A percentile compares a stretch with the other conserved stretches of the same genome.
These are phyloP conservation scores for Drosophila neotestacea DNA, from an alignment of 2,888 invertebrate species.

Conservation along the genomic window DNA sequence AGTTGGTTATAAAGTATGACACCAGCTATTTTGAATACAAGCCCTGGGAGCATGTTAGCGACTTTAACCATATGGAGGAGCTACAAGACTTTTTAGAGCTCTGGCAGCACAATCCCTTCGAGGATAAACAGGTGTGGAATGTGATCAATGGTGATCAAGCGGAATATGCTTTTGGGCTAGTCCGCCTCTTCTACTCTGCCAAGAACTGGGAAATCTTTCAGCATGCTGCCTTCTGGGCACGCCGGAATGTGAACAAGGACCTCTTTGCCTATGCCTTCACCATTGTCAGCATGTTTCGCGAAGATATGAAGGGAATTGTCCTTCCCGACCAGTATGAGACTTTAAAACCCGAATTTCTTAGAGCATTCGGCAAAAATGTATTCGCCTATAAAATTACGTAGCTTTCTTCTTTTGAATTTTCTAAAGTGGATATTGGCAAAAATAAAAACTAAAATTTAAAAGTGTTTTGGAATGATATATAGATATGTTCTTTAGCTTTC, in stretches of 20 bases:
- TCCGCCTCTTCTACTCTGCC: constrained; percentile 89
- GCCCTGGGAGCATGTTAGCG: constrained; percentile 87
- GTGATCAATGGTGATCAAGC: constrained; percentile 76
- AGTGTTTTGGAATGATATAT: background rate
- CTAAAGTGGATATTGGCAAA: too few relatives aligned
- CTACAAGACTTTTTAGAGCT: constrained; percentile 87
- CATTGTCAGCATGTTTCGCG: constrained; percentile 87
- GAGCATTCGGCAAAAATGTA: too few relatives aligned
- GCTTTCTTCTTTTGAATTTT: too few relatives aligned
- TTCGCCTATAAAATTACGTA: too few relatives aligned
- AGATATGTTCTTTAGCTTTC: too few relatives aligned
- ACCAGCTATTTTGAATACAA: constrained; percentile 87
- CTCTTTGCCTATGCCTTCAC: constrained; percentile 88
- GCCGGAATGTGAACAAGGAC: constrained; percentile 88
- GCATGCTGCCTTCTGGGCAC: constrained; percentile 89
- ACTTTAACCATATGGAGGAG: constrained; percentile 87
- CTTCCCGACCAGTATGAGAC: constrained; percentile 89
- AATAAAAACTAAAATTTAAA: background rate
- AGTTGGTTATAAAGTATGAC: constrained; percentile 83
- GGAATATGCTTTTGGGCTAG: constrained; percentile 88
- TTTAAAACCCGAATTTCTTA: too few relatives aligned
- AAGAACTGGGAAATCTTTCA: constrained; percentile 91
- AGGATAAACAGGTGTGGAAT: constrained; percentile 80
- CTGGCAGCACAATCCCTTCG: constrained; percentile 86
- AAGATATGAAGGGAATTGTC: constrained; percentile 87